These are phyloP conservation scores for Scomber colias DNA, from an alignment of 2,113 vertebrate species.

Conservation along the genomic window DNA sequence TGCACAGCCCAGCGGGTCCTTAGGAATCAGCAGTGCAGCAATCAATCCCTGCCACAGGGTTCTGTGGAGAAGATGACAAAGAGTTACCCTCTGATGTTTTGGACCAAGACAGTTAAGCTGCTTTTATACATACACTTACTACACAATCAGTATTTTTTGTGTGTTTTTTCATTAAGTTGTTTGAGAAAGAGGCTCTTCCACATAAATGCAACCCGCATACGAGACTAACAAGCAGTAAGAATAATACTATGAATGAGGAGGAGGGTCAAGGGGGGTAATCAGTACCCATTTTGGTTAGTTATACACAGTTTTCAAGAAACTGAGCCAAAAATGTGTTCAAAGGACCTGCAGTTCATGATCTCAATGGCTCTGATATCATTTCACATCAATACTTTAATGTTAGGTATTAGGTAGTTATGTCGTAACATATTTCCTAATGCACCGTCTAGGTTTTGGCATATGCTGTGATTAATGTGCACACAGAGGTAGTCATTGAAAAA, in stretches of 20 bases:
- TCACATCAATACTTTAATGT: constrained; percentile 7
- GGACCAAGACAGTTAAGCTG: constrained; percentile 30
- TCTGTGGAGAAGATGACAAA: constrained; percentile 55
- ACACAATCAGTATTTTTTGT: neutral
- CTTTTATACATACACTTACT: constrained; percentile 16
- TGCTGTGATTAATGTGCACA: constrained; percentile 48
- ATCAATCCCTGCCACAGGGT: constrained; percentile 73
- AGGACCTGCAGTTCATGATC: constrained; percentile 8
- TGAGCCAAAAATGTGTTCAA: neutral
- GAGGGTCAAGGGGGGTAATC: constrained; percentile 3
- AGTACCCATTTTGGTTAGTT: neutral
- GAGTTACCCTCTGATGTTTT: constrained; percentile 25
- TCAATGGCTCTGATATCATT: neutral
- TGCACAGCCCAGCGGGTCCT: constrained; percentile 70
- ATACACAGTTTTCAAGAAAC: neutral
- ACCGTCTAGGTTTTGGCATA: constrained; percentile 22
- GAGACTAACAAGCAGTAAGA: constrained; percentile 4
- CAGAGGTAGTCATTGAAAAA: constrained; percentile 39
- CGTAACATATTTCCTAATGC: constrained; percentile 19
- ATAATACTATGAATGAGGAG: constrained; percentile 2
- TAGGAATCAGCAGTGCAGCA: constrained; percentile 63
- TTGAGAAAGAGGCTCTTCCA: neutral
- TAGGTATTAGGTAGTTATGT: constrained; percentile 5
- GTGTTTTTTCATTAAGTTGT: neutral
- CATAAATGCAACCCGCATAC: neutral